Base-by-base conservation (phyloP, 2,113 vertebrate species). In the Lates calcarifer region DNA sequence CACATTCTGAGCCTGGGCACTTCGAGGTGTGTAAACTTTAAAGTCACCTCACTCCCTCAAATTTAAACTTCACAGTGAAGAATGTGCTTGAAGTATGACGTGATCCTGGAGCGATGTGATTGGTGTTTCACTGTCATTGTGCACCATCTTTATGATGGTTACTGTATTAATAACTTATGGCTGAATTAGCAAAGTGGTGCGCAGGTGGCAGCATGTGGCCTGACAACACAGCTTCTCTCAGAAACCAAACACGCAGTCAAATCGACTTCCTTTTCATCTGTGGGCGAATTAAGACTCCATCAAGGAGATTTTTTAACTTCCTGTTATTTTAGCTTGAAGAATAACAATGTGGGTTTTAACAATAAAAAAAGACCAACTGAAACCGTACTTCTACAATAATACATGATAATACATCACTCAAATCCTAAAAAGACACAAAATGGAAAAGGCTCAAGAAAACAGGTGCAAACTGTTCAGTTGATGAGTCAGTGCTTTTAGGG, bases 401-500 rank as follows among this genome's bases (percentile, higher is more conserved):
- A 76, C 56, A 4, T 53, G 13, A 29, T 5, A 55, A 29, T 5
- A 55, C 20, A 49, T 13, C 17, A 2, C n/a, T 26, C 3, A 20
- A 51, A 56, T 64, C 3, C 8, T 26, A 10, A 41, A 26, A 41
- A 12, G 4, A 45, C 6, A 15, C 28, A 22, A 28, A 45, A 26
- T 5, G 14, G 3, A 56, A 29, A 47, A 10, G 8, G 51, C 51
- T 26, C 26, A 12, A 55, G 51, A 13, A 26, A 26, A 55, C 51
- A 55, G n/a, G 51, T 13, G 12, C n/a, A 55, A 55, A 55, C 51
- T 17, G 33, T 62, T 66, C 29, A 49, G 51, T 13, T 51, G 31
- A 75, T 65, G 49, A 79, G 49, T 79, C 70, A 61, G 10, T 33
- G 10, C 37, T 18, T 61, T 74, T 7, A 29, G 39, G 39, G 28